These are phyloP conservation scores for Spheniscus mendiculus DNA, from an alignment of 2,113 vertebrate species.

Conservation along the genomic window DNA sequence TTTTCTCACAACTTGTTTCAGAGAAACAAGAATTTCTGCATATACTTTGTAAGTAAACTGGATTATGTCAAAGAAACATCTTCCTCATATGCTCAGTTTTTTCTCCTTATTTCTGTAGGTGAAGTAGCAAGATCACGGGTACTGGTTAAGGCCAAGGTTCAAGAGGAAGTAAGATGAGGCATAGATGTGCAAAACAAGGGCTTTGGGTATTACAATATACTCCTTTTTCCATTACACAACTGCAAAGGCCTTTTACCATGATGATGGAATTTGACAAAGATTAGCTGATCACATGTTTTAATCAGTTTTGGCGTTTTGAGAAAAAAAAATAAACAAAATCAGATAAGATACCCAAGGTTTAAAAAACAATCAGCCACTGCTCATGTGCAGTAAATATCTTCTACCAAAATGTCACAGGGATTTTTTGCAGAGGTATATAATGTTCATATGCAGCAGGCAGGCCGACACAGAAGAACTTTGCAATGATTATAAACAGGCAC, in stretches of 20 bases:
- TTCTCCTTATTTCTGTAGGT: neutral
- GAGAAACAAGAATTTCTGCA: neutral
- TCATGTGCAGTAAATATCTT: neutral
- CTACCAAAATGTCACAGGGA: neutral
- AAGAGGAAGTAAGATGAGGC: neutral
- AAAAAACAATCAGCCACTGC: neutral
- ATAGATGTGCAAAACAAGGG: neutral
- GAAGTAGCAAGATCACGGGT: neutral
- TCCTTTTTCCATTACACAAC: neutral
- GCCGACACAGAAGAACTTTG: neutral
- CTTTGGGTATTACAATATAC: neutral
- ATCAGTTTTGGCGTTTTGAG: constrained; percentile 1
- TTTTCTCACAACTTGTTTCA: neutral
- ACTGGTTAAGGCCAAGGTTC: neutral
- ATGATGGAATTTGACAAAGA: neutral
- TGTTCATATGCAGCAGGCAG: neutral
- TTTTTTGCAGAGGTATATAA: neutral
- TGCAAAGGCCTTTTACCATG: neutral
- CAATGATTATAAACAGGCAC: neutral
- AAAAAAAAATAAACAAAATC: neutral
- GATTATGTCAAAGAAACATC: neutral
- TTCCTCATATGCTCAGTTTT: neutral
- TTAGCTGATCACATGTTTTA: neutral
- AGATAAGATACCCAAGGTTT: neutral
- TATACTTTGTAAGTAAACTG: neutral